These are phyloP conservation scores for Elysia crispata DNA, from an alignment of 2,888 invertebrate species.

Conservation along the genomic window DNA sequence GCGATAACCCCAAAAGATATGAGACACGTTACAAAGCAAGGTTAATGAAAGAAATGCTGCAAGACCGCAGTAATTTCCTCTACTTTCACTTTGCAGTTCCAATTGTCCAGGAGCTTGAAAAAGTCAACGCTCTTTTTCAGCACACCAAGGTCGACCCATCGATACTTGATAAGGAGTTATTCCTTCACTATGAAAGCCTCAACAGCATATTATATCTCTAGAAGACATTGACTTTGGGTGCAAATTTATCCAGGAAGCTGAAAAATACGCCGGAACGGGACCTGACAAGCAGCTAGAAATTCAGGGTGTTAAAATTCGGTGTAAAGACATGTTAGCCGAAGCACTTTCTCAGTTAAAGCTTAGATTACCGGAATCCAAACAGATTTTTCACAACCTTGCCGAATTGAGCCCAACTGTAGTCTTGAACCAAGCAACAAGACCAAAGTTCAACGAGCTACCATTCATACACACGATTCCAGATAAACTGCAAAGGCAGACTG, in stretches of 20 bases:
- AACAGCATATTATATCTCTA: background rate
- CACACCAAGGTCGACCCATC: no score
- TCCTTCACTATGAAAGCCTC: background rate
- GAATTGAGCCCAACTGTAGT: background rate
- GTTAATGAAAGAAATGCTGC: background rate
- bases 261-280: background rate
- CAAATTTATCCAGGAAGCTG: background rate
- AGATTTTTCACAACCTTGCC: background rate
- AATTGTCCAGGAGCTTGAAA: slow-evolving; percentile 5
- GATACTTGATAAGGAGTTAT: background rate
- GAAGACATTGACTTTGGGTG: background rate
- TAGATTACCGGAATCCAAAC: background rate
- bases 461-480: background rate
- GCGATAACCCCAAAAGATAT: background rate
- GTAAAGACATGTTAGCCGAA: background rate
- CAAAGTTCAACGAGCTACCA: background rate
- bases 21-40: background rate
- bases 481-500: background rate
- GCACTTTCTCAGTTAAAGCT: background rate
- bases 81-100: background rate
- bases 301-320: background rate
- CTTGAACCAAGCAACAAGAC: background rate
- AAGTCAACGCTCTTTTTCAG: background rate
- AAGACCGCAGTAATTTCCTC: background rate
- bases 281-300: background rate